Conservation (phyloP, 2,888 invertebrate species). For the Tortricodes alternella region DNA sequence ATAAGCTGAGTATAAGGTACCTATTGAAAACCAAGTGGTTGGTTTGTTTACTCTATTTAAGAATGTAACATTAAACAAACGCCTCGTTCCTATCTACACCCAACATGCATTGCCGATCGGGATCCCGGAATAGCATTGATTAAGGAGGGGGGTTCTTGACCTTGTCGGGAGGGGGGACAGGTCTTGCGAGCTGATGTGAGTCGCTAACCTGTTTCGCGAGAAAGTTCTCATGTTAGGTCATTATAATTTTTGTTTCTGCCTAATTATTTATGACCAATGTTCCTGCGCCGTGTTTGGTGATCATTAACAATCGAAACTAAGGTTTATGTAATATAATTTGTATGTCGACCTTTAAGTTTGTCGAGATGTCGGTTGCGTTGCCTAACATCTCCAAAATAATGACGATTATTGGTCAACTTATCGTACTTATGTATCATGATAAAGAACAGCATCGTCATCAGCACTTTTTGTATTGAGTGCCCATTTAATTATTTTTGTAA, state of each 20-base stretch:
- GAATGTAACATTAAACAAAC: neutral
- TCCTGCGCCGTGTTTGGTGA: neutral
- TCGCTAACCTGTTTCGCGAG: slow-evolving; percentile 56
- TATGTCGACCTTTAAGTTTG: neutral
- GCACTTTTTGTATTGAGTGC: neutral
- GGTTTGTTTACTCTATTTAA: too few relatives aligned
- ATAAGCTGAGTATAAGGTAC: too few relatives aligned
- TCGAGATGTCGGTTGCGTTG: neutral
- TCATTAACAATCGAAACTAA: neutral
- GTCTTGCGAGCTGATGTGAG: slow-evolving; percentile 37
- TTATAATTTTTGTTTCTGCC: neutral
- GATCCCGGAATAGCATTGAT: slow-evolving; percentile 58
- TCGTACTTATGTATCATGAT: slow-evolving; percentile 4
- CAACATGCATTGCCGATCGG: slow-evolving; percentile 37
- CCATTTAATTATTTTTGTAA: neutral
- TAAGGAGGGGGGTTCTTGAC: slow-evolving; percentile 63
- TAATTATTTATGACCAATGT: neutral
- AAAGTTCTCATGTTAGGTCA: slow-evolving; percentile 11
- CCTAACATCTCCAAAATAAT: slow-evolving; percentile 5
- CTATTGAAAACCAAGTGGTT: too few relatives aligned
- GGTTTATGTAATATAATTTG: neutral
- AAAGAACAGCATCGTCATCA: neutral
- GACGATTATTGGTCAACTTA: slow-evolving; percentile 4
- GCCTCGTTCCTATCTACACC: slow-evolving; percentile 5
- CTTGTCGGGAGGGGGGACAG: slow-evolving; percentile 60